Conservation (phyloP, 1,140 invertebrate species). For the Coenobita brevimanus region DNA sequence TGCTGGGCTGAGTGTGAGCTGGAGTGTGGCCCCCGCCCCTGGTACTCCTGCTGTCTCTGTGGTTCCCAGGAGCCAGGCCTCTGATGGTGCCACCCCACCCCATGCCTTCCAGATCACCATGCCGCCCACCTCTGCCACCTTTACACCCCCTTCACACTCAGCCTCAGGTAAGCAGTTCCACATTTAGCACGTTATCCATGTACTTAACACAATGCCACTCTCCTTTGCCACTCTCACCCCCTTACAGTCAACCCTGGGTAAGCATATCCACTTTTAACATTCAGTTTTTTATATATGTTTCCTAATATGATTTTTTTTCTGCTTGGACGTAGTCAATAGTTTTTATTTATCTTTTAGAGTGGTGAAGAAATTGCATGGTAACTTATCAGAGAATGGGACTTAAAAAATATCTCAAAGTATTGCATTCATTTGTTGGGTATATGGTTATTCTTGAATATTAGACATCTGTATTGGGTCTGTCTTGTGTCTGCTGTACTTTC, state of each 20-base stretch:
- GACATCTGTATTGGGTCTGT: too few relatives aligned
- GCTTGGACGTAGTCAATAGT: too few relatives aligned
- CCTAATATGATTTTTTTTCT: background rate
- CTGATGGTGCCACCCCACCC: conserved; percentile 27
- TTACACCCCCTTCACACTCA: conserved; percentile 43
- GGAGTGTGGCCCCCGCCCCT: conserved; percentile 17
- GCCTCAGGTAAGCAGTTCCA: conserved; percentile 52
- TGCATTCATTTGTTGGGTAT: too few relatives aligned
- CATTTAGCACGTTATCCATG: background rate
- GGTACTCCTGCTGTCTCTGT: conserved; percentile 30
- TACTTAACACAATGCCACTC: background rate
- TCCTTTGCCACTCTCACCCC: background rate
- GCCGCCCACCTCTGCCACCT: conserved; percentile 48
- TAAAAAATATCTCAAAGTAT: too few relatives aligned
- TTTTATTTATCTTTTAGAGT: too few relatives aligned
- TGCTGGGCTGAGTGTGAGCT: background rate
- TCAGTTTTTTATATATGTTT: background rate
- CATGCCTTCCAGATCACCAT: conserved; percentile 68
- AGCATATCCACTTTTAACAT: background rate
- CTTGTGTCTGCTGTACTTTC: too few relatives aligned
- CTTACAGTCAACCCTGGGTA: too few relatives aligned
- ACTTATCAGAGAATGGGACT: too few relatives aligned
- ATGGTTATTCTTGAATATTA: too few relatives aligned
- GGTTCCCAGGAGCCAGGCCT: conserved; percentile 9
- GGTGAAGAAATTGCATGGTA: too few relatives aligned